Evolutionary conservation across 2,797 vertebrate species (phyloP).

Genomic region (Spinibarbus caldwelli): DNA sequence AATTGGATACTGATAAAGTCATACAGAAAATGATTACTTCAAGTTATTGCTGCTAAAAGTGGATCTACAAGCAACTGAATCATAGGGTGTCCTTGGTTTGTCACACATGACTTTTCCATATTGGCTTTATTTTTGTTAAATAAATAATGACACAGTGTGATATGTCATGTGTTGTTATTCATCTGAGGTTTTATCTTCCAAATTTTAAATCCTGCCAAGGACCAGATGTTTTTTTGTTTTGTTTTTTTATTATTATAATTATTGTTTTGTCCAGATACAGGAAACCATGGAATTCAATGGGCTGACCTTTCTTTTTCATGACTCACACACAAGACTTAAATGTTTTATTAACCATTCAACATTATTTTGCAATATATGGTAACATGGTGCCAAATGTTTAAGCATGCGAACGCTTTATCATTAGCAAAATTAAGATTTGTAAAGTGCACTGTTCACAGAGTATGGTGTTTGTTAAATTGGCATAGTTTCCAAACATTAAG

Average conservation of each 20-base stretch:
- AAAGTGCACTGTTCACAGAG: background rate
- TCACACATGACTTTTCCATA: too few species aligned
- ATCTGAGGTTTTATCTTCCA: background rate
- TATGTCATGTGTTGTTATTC: background rate
- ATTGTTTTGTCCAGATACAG: background rate
- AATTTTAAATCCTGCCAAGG: background rate
- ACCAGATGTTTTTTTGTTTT: background rate
- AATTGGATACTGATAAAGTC: too few species aligned
- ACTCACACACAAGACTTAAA: background rate
- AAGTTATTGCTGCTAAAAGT: too few species aligned
- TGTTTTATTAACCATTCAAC: conserved; percentile 1
- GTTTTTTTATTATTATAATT: too few species aligned
- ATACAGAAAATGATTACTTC: too few species aligned
- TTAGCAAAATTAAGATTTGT: conserved; percentile 1
- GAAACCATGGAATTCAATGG: background rate
- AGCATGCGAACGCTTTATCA: conserved; percentile 12
- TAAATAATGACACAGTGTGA: background rate
- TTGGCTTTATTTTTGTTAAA: background rate
- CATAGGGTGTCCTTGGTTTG: background rate
- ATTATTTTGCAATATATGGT: background rate
- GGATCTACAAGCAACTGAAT: too few species aligned
- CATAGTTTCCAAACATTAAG: background rate
- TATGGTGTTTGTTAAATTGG: background rate
- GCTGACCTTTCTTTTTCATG: background rate
- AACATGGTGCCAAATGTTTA: background rate